Percentiles rank a stretch among this genome's conserved stretches.
Conservation (phyloP, 2,113 vertebrate genomes). For the Xiphias gladius region DNA sequence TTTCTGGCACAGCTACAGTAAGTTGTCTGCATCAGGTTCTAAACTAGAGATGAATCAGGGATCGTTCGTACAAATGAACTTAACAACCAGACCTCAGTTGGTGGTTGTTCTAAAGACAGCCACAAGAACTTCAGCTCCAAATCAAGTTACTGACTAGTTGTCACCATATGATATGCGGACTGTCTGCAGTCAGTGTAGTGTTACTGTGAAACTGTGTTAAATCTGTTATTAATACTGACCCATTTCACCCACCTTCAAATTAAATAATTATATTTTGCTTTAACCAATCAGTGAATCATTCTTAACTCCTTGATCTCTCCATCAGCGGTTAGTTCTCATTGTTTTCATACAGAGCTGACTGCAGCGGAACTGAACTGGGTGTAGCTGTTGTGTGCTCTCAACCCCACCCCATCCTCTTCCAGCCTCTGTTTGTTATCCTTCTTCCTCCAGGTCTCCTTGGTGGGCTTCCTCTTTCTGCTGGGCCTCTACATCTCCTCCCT, state of each 20-base stretch:
- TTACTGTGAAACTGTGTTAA: background rate
- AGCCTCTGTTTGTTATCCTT: constrained; percentile 81
- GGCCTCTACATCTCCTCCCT: constrained; percentile 97
- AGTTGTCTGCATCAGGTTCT: background rate
- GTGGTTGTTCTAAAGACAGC: no score
- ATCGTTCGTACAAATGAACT: no score
- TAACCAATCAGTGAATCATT: constrained; percentile 4
- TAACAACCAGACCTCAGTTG: no score
- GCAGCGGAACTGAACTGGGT: constrained; percentile 80
- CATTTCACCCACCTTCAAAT: background rate
- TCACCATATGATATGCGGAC: background rate
- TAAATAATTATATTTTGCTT: background rate
- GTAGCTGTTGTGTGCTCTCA: constrained; percentile 71
- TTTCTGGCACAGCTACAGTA: background rate
- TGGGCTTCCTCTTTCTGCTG: constrained; percentile 96
- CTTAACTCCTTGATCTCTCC: constrained; percentile 34
- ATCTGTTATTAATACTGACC: background rate
- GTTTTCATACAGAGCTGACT: constrained; percentile 76
- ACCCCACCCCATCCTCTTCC: constrained; percentile 80
- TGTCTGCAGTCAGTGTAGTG: background rate
- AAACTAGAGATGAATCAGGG: no score
- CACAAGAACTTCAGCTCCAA: no score
- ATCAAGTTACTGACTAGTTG: no score
- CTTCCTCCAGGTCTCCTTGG: constrained; percentile 93
- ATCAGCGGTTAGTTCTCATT: constrained; percentile 48